A percentile compares a stretch with the other conserved stretches of the same genome.
phyloP scores from a whole-genome alignment of 2,797 vertebrate species.

The Lerista edwardsae region DNA sequence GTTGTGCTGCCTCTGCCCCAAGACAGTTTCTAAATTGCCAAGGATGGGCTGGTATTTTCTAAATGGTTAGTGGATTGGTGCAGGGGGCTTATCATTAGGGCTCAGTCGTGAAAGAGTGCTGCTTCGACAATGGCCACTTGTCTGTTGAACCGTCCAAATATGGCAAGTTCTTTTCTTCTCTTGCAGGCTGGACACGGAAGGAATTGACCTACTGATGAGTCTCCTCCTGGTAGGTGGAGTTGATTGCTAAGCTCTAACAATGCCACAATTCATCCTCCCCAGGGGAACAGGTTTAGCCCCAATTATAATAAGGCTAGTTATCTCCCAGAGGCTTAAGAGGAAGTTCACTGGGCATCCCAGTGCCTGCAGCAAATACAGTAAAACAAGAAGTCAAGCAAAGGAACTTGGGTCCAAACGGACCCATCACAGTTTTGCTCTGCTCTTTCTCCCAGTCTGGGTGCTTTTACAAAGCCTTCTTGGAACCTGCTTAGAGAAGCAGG shows the following conservation, averaged over 20 bases:
- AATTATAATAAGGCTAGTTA: not conserved
- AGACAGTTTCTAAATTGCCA: not conserved
- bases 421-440: not conserved
- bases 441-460: not conserved
- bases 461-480: not conserved
- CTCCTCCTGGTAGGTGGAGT: constrained; percentile 85
- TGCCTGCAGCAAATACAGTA: not conserved
- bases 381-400: not conserved
- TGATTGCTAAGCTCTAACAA: fast-evolving
- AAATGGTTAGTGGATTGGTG: not conserved
- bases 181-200: constrained; percentile 90
- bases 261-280: not conserved
- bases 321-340: not conserved
- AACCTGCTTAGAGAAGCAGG: too few species aligned
- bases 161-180: not conserved
- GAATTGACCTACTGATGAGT: constrained; percentile 86
- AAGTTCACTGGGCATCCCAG: not conserved
- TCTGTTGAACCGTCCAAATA: not conserved
- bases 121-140: not conserved
- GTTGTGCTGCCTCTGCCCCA: not conserved
- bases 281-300: not conserved
- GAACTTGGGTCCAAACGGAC: not conserved
- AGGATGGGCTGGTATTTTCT: not conserved
- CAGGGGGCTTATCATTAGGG: not conserved
- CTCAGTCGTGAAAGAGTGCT: not conserved